These are phyloP conservation scores for Drosophila rufa DNA, from an alignment of 1,140 invertebrate species.

Conservation along the genomic window DNA sequence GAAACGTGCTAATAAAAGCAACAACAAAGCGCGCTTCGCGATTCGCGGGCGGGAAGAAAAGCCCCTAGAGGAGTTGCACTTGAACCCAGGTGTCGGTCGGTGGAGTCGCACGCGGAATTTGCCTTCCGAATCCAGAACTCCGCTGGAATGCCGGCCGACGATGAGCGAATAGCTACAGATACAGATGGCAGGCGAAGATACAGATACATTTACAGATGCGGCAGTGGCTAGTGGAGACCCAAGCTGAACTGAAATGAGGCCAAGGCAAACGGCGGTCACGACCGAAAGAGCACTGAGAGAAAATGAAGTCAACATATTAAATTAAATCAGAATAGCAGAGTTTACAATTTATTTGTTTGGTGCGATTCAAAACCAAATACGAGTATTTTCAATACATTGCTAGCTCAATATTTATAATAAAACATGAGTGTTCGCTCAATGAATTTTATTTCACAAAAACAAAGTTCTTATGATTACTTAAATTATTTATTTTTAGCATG, in stretches of 20 bases:
- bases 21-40: constrained; percentile 37
- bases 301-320: neutral
- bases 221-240: constrained; percentile 17
- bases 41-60: constrained; percentile 23
- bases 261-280: constrained; percentile 64
- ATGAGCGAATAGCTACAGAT: constrained; percentile 22
- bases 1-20: constrained; percentile 80
- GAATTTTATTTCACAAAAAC: too few species aligned
- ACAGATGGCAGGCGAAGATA: constrained; percentile 1
- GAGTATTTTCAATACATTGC: too few species aligned
- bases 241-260: constrained; percentile 60
- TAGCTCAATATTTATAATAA: too few species aligned
- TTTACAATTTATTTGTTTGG: too few species aligned
- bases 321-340: too few species aligned
- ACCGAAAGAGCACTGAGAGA: constrained; percentile 30
- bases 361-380: too few species aligned
- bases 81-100: constrained; percentile 22
- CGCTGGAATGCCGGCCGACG: constrained; percentile 30
- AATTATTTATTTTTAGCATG: too few species aligned
- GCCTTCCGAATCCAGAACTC: constrained; percentile 16
- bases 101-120: constrained; percentile 13
- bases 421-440: too few species aligned
- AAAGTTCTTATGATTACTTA: too few species aligned
- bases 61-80: constrained; percentile 43
- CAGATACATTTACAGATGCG: constrained; percentile 13